Evolutionary conservation across 1,140 invertebrate genomes (phyloP), one percentile per base, ranked within the genome.

Genomic region (Diploscapter pachys): DNA sequence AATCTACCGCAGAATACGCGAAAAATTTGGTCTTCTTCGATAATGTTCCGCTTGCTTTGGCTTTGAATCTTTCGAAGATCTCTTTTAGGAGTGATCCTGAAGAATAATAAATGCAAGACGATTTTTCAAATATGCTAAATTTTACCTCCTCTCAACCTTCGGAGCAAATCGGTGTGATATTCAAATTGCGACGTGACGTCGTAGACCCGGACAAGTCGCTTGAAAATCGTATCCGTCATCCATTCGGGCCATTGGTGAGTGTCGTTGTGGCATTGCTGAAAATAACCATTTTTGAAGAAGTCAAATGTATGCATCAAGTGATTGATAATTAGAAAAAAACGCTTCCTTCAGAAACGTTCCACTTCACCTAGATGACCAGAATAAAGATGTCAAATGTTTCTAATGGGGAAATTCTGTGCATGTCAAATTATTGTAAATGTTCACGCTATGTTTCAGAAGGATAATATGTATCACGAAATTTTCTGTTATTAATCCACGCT

Each of bases 1-100:
- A 59, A 76, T 62, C 67, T 51, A 78, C 77, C 50, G 77, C 77
- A 4, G 77, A 78, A 53, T 78, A 78, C 4, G 77, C 77, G 56
- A 72, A 78, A 52, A 78, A 51, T 66, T 78, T 78, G 6, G 61
- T 13, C 51, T 68, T 54, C 4, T 61, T 56, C 48, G 68, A 70
- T 56, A 78, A 9, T 31, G 13, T 13, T 52, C 77, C 77, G 8
- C 69, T 52, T 0, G 49, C n/a, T 61, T 78, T 78, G 9, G 72
- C 74, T 50, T 49, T 71, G 50, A 78, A 76, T 50, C 77, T 53
- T 57, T 71, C 56, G 8, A 79, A 54, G 9, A 78, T 77, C 31
- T 75, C 70, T 31, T 78, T 62, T 13, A 78, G 49, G 55, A 78
- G 74, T 9, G 75, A 61, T 13, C 73, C 76, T 76, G 53, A 63